phyloP scores from a whole-genome alignment of 2,797 vertebrate species.

The Babyrousa celebensis region DNA sequence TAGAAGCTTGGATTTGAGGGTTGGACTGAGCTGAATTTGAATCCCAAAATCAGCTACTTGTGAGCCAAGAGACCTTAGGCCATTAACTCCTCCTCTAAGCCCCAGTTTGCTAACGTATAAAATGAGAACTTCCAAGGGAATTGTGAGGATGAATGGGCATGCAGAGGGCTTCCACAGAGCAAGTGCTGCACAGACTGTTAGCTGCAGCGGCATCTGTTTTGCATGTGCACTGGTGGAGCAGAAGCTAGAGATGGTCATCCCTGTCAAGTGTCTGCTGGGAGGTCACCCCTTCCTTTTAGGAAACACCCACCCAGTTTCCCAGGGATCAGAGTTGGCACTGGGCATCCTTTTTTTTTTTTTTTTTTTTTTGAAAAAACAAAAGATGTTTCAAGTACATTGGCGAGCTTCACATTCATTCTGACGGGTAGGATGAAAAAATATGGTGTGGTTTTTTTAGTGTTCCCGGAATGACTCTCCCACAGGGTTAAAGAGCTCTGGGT shows the following conservation, averaged over 20 bases:
- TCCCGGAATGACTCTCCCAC: slow-evolving; percentile 16
- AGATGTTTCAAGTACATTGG: slow-evolving; percentile 52
- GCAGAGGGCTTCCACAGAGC: background rate
- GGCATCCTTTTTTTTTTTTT: background rate
- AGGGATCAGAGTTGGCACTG: slow-evolving; percentile 22
- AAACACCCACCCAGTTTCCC: slow-evolving; percentile 50
- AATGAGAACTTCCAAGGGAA: slow-evolving; percentile 29
- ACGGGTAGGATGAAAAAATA: slow-evolving; percentile 43
- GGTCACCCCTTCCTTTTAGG: slow-evolving; percentile 48
- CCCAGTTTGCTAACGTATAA: slow-evolving; percentile 57
- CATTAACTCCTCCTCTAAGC: background rate
- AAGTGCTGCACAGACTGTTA: background rate
- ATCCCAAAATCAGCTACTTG: background rate
- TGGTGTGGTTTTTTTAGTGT: slow-evolving; percentile 52
- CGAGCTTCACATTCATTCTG: slow-evolving; percentile 49
- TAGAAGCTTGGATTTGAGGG: slow-evolving; percentile 30
- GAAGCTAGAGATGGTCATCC: background rate
- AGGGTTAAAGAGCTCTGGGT: background rate
- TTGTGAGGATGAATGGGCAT: background rate
- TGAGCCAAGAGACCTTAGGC: background rate
- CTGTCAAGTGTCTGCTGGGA: background rate
- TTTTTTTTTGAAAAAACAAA: background rate
- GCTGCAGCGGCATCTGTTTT: background rate
- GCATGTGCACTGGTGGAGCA: background rate
- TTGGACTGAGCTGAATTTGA: slow-evolving; percentile 19